A percentile compares a stretch with the other conserved stretches of the same genome.
Evolutionary conservation across 2,888 invertebrate species (phyloP).

Genomic region (Sabatieria punctata): DNA sequence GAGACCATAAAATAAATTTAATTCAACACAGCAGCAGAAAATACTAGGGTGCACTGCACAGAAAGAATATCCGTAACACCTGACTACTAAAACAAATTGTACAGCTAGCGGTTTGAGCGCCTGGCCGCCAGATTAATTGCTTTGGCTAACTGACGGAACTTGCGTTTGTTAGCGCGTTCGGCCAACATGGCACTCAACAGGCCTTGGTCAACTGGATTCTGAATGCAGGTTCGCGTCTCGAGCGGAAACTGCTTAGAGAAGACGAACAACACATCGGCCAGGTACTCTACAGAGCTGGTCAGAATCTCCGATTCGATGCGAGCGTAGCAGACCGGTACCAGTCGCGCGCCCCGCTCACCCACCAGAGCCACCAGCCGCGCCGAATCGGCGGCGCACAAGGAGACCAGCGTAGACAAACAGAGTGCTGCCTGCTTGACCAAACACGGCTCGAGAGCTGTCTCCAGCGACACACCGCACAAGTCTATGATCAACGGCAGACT

Average conservation of each 20-base stretch:
- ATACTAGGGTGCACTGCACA: no score
- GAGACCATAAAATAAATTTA: no score
- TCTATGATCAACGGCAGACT: neutral
- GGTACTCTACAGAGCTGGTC: neutral
- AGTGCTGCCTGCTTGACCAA: neutral
- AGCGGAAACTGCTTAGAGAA: neutral
- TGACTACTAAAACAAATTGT: no score
- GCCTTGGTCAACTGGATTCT: neutral
- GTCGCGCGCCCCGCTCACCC: neutral
- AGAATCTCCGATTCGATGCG: neutral
- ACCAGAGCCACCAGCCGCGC: neutral
- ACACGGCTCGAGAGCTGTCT: neutral
- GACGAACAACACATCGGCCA: neutral
- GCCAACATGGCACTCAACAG: neutral
- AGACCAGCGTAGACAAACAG: neutral
- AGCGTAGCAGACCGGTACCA: neutral
- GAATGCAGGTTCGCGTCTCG: neutral
- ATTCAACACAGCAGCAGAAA: no score
- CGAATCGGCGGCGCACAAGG: no score
- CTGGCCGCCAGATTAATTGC: neutral
- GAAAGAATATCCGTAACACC: no score
- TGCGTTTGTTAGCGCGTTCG: neutral
- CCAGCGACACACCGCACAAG: neutral
- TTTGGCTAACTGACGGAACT: neutral
- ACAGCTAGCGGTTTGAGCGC: no score